Base-by-base conservation (phyloP, 2,113 vertebrate genomes). In the Meriones unguiculatus region DNA sequence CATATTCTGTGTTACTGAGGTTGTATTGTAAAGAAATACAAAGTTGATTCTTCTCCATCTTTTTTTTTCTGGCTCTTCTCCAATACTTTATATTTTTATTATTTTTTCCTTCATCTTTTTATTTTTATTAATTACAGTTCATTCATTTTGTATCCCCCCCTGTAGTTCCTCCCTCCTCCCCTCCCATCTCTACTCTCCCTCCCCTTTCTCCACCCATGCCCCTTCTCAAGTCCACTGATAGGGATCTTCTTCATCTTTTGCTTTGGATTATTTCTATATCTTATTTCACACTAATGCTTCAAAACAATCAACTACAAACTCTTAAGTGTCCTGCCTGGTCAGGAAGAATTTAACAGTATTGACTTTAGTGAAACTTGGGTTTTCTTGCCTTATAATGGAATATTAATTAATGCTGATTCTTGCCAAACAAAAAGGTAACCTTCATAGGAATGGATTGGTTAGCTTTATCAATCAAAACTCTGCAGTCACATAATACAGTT, bases 251-350 rank as follows among this genome's bases (percentile, higher is more conserved):
- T 25, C 22, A 30, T 65, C 6, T 57, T 57, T 57, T 46, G 32
- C 12, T 95, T 69, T 3, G 8, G 62, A 59, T 75, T 52, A 84
- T 67, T 46, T 86, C 1, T 22, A 57, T 25, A 93, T 85, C 64
- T 62, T 41, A 25, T 35, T 92, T 52, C 28, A 35, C 15, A 52
- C 2, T 0, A 18, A 17, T 22, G 17, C 24, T 46, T 90, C n/a
- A 77, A 30, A 73, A n/a, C 1, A 59, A 57, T 11, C 28, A 59
- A 0, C 2, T 20, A 2, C 3, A 41, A 22, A 5, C 12, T 4
- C 8, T 52, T 46, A 67, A 1, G 54, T 70, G 28, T 59, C 22
- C 25, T 54, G 5, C 28, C 50, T 50, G 41, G n/a, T 35, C 52
- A 59, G 7, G 7, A 89, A 90, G 22, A 38, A 35, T 8, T 20